Percentiles rank a stretch among this genome's conserved stretches.
Conservation (phyloP, 2,797 vertebrate genomes). For the Muscicapa comitata region DNA sequence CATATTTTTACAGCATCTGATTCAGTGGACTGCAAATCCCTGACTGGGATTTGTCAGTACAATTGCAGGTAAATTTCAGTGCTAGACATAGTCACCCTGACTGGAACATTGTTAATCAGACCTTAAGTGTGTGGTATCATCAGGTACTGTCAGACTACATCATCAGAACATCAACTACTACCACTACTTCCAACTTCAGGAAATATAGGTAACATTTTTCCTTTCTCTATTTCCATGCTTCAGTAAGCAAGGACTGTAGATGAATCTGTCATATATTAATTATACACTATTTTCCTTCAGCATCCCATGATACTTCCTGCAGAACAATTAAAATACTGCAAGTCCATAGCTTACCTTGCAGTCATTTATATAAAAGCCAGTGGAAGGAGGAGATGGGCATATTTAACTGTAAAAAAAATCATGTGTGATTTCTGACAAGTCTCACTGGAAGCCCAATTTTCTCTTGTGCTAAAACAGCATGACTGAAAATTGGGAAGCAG, state of each 20-base stretch:
- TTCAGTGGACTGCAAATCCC: background rate
- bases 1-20: background rate
- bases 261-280: background rate
- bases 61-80: background rate
- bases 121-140: background rate
- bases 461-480: background rate
- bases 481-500: background rate
- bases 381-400: background rate
- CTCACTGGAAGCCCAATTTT: background rate
- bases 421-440: background rate
- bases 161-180: background rate
- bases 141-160: background rate
- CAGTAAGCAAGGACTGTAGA: background rate
- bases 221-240: background rate
- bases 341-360: background rate
- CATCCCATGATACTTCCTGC: background rate
- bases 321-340: background rate
- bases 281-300: background rate
- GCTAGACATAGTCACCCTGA: background rate
- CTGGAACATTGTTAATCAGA: background rate
- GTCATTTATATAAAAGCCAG: background rate
- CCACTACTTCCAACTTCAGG: background rate
- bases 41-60: background rate
- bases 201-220: background rate
- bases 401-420: background rate